A percentile compares a stretch with the other conserved stretches of the same genome.
These are phyloP conservation scores for Dolichoris vasculosae DNA, from an alignment of 1,140 invertebrate species.

Conservation along the genomic window DNA sequence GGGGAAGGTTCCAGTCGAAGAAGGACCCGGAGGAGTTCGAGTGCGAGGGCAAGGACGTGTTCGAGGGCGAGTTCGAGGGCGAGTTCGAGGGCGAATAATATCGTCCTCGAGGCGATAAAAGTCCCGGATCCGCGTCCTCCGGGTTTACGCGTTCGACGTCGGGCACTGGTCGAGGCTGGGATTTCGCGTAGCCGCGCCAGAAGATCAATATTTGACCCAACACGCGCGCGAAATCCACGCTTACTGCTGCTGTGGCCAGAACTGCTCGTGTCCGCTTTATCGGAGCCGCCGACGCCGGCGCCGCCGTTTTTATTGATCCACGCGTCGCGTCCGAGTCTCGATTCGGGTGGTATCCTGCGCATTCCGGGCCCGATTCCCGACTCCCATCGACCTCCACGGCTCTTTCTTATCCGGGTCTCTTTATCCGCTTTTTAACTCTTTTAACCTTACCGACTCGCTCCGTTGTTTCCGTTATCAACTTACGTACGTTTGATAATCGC, in stretches of 20 bases:
- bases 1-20: not conserved
- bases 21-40: not conserved
- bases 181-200: no score
- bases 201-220: constrained; percentile 6
- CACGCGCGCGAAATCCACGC: constrained; percentile 11
- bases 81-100: no score
- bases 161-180: not conserved
- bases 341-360: not conserved
- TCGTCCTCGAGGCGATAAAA: no score
- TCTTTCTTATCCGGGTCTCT: no score
- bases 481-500: not conserved
- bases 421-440: no score
- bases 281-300: not conserved
- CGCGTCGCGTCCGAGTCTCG: not conserved
- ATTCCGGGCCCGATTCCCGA: not conserved
- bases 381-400: not conserved
- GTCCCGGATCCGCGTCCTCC: not conserved
- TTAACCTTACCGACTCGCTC: no score
- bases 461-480: no score
- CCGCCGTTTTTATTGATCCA: constrained; percentile 10
- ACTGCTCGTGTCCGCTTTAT: not conserved
- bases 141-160: not conserved
- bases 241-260: not conserved
- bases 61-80: no score
- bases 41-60: no score